These are phyloP conservation scores for Cercopithecus neglectus DNA, from an alignment of 2,797 vertebrate genomes.

Conservation along the genomic window DNA sequence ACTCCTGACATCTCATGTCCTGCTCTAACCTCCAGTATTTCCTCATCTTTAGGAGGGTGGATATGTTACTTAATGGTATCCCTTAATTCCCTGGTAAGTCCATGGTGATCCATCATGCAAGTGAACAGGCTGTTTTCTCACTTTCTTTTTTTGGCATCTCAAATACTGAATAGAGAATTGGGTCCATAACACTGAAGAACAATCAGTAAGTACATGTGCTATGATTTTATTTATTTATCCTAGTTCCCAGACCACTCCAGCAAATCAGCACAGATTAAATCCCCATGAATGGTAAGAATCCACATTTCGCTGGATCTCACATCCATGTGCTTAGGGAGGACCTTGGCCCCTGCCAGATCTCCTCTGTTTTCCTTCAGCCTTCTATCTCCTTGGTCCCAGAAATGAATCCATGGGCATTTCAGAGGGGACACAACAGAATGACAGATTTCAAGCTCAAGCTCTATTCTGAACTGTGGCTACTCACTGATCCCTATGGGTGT, in stretches of 20 bases:
- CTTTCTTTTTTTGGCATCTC: background rate
- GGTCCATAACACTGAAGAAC: background rate
- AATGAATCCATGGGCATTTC: background rate
- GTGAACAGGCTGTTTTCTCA: background rate
- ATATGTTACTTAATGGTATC: background rate
- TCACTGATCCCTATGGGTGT: fast-evolving
- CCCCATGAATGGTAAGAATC: background rate
- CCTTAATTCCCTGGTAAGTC: background rate
- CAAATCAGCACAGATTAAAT: background rate
- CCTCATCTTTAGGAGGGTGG: background rate
- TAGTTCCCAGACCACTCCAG: background rate
- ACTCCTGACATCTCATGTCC: background rate
- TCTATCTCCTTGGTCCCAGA: background rate
- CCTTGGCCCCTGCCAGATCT: background rate
- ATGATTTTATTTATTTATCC: background rate
- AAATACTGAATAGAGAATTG: background rate
- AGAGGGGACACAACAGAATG: background rate
- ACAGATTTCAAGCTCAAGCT: background rate
- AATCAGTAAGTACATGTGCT: background rate
- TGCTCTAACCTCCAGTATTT: background rate
- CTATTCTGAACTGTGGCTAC: background rate
- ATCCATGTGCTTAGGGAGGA: background rate
- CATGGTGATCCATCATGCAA: background rate
- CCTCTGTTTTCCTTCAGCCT: background rate
- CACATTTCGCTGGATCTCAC: background rate